phyloP scores from a whole-genome alignment of 2,888 invertebrate species.

The Lissonota sp. region DNA sequence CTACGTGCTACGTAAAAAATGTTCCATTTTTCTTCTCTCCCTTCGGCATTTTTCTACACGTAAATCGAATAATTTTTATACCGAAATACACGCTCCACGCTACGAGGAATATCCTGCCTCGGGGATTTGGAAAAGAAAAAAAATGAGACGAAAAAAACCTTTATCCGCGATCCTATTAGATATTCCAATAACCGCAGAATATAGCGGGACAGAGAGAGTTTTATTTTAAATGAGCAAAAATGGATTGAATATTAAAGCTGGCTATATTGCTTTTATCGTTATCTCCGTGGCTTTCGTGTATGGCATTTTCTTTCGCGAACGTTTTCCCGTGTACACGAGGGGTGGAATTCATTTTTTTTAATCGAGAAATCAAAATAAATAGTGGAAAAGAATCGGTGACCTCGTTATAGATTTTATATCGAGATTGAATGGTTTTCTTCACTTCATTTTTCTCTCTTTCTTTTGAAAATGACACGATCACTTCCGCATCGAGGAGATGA shows the following conservation, averaged over 20 bases:
- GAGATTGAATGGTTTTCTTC: conserved; percentile 12
- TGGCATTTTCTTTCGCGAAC: neutral
- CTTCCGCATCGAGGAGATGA: neutral
- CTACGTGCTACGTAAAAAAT: neutral
- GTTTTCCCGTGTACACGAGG: neutral
- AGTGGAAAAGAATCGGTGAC: neutral
- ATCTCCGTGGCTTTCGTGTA: neutral
- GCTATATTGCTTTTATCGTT: conserved; percentile 48
- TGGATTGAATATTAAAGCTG: conserved; percentile 59
- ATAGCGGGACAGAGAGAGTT: conserved; percentile 1
- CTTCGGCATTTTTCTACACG: neutral
- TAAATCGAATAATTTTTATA: conserved; percentile 50
- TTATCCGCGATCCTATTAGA: conserved; percentile 36
- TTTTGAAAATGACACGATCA: neutral
- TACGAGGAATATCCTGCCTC: neutral
- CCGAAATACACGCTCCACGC: conserved; percentile 4
- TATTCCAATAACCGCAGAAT: conserved; percentile 60
- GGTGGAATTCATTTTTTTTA: too few species aligned
- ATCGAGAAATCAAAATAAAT: neutral
- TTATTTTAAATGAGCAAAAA: conserved; percentile 61
- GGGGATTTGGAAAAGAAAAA: conserved; percentile 6
- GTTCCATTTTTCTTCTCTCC: neutral
- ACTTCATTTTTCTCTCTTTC: neutral
- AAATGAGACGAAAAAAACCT: conserved; percentile 19
- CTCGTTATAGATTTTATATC: neutral